These are phyloP conservation scores for Platygyra sinensis DNA, from an alignment of 64 coral and sea anemone genomes.

Conservation along the genomic window DNA sequence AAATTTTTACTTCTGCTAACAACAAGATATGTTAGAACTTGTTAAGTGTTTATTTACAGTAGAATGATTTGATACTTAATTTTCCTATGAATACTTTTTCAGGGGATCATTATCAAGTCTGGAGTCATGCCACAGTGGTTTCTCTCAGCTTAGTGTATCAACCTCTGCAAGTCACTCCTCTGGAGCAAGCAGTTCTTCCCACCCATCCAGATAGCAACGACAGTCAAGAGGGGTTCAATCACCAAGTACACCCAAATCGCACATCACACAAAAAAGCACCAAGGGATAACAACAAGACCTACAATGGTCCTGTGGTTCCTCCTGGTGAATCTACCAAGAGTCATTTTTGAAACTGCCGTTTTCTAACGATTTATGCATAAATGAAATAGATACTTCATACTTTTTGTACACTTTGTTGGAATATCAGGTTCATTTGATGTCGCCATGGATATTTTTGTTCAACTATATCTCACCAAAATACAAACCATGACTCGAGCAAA, in stretches of 20 bases:
- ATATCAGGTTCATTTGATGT: too few relatives aligned
- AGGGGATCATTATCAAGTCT: slow-evolving; percentile 98
- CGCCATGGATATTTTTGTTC: too few relatives aligned
- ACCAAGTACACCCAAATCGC: neutral
- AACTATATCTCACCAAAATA: too few relatives aligned
- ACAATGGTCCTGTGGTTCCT: too few relatives aligned
- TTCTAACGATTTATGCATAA: too few relatives aligned
- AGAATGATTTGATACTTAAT: too few relatives aligned
- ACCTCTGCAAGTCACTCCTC: slow-evolving; percentile 78
- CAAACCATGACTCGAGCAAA: too few relatives aligned
- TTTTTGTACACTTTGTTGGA: too few relatives aligned
- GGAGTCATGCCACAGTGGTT: slow-evolving; percentile 95
- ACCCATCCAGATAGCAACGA: slow-evolving; percentile 91
- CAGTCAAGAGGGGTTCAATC: slow-evolving; percentile 25
- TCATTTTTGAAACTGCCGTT: too few relatives aligned
- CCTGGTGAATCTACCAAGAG: too few relatives aligned
- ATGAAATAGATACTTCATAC: too few relatives aligned
- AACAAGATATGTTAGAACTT: neutral
- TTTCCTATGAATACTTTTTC: slow-evolving; percentile 14
- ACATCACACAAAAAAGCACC: neutral
- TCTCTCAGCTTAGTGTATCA: slow-evolving; percentile 92
- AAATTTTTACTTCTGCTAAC: too few relatives aligned
- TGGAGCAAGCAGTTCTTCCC: slow-evolving; percentile 69
- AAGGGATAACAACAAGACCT: neutral
- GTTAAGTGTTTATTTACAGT: neutral